These are phyloP conservation scores for Danio kyathit DNA, from an alignment of 2,797 vertebrate species.

Conservation along the genomic window DNA sequence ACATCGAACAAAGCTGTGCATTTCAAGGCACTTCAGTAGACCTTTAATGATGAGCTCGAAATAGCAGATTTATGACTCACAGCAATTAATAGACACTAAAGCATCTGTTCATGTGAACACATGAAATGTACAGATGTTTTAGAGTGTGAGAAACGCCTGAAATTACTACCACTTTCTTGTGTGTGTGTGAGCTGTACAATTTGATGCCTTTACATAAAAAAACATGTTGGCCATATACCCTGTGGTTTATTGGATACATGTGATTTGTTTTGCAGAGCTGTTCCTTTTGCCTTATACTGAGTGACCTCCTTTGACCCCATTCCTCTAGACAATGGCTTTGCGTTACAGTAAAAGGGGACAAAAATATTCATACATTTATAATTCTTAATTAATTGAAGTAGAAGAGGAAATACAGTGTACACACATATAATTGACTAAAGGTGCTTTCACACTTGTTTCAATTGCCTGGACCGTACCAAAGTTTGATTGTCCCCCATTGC, in stretches of 20 bases:
- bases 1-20: too few species aligned
- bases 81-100: slow-evolving; percentile 71
- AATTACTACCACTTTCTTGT: background rate
- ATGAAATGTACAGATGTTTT: slow-evolving; percentile 39
- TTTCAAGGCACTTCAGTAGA: too few species aligned
- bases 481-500: too few species aligned
- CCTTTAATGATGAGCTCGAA: slow-evolving; percentile 70
- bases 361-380: background rate
- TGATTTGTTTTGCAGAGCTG: background rate
- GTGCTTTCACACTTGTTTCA: too few species aligned
- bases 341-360: background rate
- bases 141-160: slow-evolving; percentile 6
- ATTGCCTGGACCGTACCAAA: too few species aligned
- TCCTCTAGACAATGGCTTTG: background rate
- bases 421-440: too few species aligned
- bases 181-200: background rate
- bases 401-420: too few species aligned
- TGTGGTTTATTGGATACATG: slow-evolving; percentile 9
- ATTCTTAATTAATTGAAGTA: too few species aligned
- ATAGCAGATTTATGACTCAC: slow-evolving; percentile 64
- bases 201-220: slow-evolving; percentile 37
- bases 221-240: background rate
- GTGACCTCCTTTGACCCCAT: too few species aligned
- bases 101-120: slow-evolving; percentile 71
- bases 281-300: background rate